Base-by-base conservation (phyloP, 1,140 invertebrate species). In the Trichonephila inaurata region DNA sequence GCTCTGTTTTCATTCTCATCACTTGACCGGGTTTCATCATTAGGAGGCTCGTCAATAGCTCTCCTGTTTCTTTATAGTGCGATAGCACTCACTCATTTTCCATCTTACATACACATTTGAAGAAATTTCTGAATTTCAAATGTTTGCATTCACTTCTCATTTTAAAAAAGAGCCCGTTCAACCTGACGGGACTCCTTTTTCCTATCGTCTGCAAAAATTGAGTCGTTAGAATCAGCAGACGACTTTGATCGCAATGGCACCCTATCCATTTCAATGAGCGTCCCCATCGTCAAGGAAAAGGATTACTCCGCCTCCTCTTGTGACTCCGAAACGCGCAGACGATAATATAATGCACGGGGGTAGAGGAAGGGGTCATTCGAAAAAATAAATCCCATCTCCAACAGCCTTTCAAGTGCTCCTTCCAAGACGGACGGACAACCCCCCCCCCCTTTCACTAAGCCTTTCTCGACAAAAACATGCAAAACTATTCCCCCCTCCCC, bases 261-360 rank as follows among this genome's bases (percentile, higher is more conserved):
- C 83, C 21, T 40, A 90, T 90, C 69, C 89, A 90, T 90, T 90
- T 90, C 69, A 81, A 81, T 81, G 24, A 81, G 64, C 12, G 33
- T 61, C 24, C 72, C 33, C 72, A 16, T 28, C 33, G 72, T 81
- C n/a, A 58, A 60, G 44, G 72, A 81, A 81, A 90, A 81, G 89
- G 89, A 90, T 90, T 90, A 90, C 89, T 81, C 89, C 89, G 28
- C 69, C 89, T 90, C 66, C 51, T 69, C 64, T 90, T 81, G 89
- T 90, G 69, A 87, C 60, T 87, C 33, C 33, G 51, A 51, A 51
- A 51, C 51, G 12, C 81, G 82, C 51, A 87, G 58, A 81, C 72
- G 69, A 61, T 64, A 24, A 66, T 51, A 51, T 51, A 51, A 51
- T 51, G 10, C 51, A 51, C 19, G 64, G 66, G 64, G 66, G 81